These are phyloP conservation scores for Andrena chrysosceles DNA, from an alignment of 2,888 invertebrate species.

Conservation along the genomic window DNA sequence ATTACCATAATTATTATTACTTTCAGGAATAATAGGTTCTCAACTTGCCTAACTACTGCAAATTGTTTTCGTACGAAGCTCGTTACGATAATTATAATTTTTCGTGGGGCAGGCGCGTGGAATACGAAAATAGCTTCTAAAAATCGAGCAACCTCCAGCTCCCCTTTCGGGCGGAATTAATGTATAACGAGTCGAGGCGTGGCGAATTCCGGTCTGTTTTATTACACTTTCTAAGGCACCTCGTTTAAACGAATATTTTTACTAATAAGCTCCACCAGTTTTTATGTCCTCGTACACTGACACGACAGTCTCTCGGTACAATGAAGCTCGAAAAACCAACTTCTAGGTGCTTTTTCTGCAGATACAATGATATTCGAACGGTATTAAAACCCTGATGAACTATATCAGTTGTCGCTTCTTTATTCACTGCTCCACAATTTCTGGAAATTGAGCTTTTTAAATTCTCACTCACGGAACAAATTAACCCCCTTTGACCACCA, in stretches of 20 bases:
- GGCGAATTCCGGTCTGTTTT: constrained; percentile 24
- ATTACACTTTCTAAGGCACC: constrained; percentile 13
- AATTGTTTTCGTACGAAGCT: constrained; percentile 31
- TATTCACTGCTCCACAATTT: too few species aligned
- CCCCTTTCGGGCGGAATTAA: constrained; percentile 35
- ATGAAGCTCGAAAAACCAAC: neutral
- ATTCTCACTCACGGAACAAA: too few species aligned
- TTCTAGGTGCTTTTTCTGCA: too few species aligned
- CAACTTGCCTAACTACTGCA: constrained; percentile 11
- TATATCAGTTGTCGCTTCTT: too few species aligned
- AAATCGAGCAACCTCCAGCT: constrained; percentile 36
- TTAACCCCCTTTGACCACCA: too few species aligned
- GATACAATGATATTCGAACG: too few species aligned
- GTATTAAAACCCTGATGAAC: too few species aligned
- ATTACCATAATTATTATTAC: constrained; percentile 10
- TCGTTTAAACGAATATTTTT: constrained; percentile 23
- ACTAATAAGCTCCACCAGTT: neutral
- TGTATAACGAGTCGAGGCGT: constrained; percentile 40
- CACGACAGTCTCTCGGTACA: neutral
- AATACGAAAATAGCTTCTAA: constrained; percentile 16
- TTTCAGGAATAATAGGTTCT: neutral
- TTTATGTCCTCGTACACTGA: neutral
- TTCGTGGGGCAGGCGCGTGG: constrained; percentile 6
- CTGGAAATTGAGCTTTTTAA: too few species aligned
- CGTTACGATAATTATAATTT: constrained; percentile 37